Base-by-base conservation (phyloP, 2,888 invertebrate species). In the Erebia palarica region DNA sequence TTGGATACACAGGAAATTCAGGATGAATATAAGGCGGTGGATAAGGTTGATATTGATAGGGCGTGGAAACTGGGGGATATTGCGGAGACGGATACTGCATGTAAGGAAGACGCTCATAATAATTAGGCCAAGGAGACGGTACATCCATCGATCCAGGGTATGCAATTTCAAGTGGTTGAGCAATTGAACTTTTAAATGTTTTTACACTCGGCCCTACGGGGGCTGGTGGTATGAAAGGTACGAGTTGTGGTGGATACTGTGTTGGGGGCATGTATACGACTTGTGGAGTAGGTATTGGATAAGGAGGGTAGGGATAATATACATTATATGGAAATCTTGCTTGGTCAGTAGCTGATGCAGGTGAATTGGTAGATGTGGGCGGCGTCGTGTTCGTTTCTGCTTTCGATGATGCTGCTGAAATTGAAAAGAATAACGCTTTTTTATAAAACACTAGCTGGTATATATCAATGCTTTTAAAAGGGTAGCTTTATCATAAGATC, bases 241-340 rank as follows among this genome's bases (percentile, higher is more conserved):
- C 13, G n/a, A n/a, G 57, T 10, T 8, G 81, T 1, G 81, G 69
- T 10, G 81, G 61, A 0, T 81, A 58, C 1, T 81, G 68, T 3
- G 82, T 73, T 36, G 81, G 76, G 7, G 87, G 78, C 49, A 84
- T 80, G 72, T 86, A 90, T 59, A 88, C 75, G 1, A 86, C 77
- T 78, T 86, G 86, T 1, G 84, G 84, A 42, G 77, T 53, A 1
- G 77, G 64, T 0, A 70, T 5, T 65, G 71, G 0, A 73, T 47
- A 70, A 59, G 78, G 69, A 36, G 77, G 67, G 47, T 79, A 77
- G 11, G 80, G 69, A 59, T 80, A 75, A 8, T 71, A 73, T 9
- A 81, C 60, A 16, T 86, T 84, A 55, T 80, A 82, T 3, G 76
- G 69, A 14, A 51, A 16, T 36, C 18, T 57, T 2, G 58, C 4